These are phyloP conservation scores for Drepana arcuata DNA, from an alignment of 1,140 invertebrate genomes.

Conservation along the genomic window DNA sequence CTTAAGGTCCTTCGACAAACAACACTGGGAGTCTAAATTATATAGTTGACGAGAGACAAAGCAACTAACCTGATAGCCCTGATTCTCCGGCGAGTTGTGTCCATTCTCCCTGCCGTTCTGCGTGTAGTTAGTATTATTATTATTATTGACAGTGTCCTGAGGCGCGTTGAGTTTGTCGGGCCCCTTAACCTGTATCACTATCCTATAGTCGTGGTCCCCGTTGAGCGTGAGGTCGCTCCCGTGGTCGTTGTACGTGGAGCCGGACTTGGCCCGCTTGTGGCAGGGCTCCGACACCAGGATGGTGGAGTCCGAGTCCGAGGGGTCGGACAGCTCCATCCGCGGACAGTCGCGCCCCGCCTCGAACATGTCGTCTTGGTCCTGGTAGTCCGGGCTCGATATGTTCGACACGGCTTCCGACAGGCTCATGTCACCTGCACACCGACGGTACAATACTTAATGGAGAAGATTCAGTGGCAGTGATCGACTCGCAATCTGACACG, in stretches of 20 bases:
- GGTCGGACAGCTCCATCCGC: conserved; percentile 88
- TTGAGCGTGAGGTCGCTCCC: conserved; percentile 64
- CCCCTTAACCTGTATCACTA: conserved; percentile 88
- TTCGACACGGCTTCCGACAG: conserved; percentile 88
- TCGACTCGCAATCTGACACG: too few species aligned
- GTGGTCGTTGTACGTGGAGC: conserved; percentile 54
- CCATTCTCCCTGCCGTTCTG: conserved; percentile 60
- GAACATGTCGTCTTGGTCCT: conserved; percentile 77
- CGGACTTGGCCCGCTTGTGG: conserved; percentile 75
- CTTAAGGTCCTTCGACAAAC: too few species aligned
- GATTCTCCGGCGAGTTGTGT: conserved; percentile 47
- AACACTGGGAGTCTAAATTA: too few species aligned
- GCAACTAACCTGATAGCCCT: conserved; percentile 61
- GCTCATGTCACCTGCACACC: conserved; percentile 79
- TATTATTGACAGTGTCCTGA: conserved; percentile 51
- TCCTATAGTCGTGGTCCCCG: conserved; percentile 78
- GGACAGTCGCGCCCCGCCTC: conserved; percentile 77
- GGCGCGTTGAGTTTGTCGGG: conserved; percentile 73
- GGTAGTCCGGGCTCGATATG: conserved; percentile 89
- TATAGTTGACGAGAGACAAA: too few species aligned
- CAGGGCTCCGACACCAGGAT: conserved; percentile 83
- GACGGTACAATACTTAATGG: too few species aligned
- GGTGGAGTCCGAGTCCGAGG: conserved; percentile 87
- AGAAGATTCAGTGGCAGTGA: too few species aligned
- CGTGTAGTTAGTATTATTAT: conserved; percentile 36